Conservation (phyloP, 2,113 vertebrate species). For the Gila orcuttii region DNA sequence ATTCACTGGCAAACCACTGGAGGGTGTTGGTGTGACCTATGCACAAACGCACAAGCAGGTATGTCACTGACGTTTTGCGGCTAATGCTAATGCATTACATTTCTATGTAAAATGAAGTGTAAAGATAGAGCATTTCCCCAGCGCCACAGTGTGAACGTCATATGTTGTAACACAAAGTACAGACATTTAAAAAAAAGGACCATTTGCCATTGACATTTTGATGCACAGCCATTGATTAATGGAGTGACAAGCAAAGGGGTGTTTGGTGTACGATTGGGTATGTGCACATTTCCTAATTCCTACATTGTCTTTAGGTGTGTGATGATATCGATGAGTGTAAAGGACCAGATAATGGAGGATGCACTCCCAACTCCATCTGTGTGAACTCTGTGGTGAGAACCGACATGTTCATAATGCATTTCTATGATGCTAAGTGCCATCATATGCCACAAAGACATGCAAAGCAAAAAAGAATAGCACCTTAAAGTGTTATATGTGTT, state of each 20-base stretch:
- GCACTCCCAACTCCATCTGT: slow-evolving; percentile 89
- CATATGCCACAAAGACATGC: background rate
- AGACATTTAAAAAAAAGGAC: background rate
- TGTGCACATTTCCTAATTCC: background rate
- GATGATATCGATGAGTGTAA: slow-evolving; percentile 92
- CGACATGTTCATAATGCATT: background rate
- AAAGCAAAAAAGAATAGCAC: background rate
- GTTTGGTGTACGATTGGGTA: background rate
- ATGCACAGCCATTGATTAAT: background rate
- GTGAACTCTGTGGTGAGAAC: slow-evolving; percentile 89
- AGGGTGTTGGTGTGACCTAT: slow-evolving; percentile 84
- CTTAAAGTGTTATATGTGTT: background rate
- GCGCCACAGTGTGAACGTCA: background rate
- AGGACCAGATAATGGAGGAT: slow-evolving; percentile 83
- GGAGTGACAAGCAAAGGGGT: too few species aligned
- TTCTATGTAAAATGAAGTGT: background rate
- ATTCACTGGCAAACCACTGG: slow-evolving; percentile 80
- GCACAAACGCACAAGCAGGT: slow-evolving; percentile 95
- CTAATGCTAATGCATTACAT: background rate
- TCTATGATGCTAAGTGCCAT: background rate
- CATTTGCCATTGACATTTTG: background rate
- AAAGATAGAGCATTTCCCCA: background rate
- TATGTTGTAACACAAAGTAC: background rate
- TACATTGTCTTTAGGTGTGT: slow-evolving; percentile 70
- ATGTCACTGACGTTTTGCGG: background rate